Base-by-base conservation (phyloP, 2,113 vertebrate genomes). In the Maccullochella peelii region DNA sequence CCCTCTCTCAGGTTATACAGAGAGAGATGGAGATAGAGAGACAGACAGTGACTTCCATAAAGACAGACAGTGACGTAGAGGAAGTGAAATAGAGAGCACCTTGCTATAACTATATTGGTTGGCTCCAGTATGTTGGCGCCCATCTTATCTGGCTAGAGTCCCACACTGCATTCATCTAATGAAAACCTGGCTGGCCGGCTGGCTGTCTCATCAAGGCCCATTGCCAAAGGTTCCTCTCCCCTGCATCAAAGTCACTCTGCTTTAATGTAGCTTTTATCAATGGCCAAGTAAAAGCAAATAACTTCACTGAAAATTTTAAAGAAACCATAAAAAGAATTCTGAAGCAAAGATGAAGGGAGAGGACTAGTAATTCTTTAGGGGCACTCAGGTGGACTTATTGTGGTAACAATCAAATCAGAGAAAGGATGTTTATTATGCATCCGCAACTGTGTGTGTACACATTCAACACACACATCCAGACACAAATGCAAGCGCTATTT, bases 81-180 rank as follows among this genome's bases (percentile, higher is more conserved):
- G 86, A 91, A 93, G 90, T 90, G 79, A 88, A 92, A 92, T 89
- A 93, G 88, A 92, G 93, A 92, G 93, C 92, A 93, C 91, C 93
- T 94, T 93, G 91, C 92, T 93, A 88, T 94, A 93, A 94, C 93
- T 92, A 93, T 92, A 93, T 93, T 93, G 93, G 86, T 91, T 94
- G 93, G 93, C 92, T 92, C 91, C 84, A 78, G 90, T 65, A 82
- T 83, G 91, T 87, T 93, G 94, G 92, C 90, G 73, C 88, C 91
- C 92, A 88, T 94, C 83, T 93, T 94, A 87, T 93, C 92, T 95
- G 94, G 94, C 93, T 79, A 15, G 30, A 61, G 79, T 92, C 94
- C 94, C 93, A 89, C 86, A 87, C 88, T 90, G 92, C 92, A 91
- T 94, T 95, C 93, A 95, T 93, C 92, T 94, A 94, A 94, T 95